phyloP scores from a whole-genome alignment of 2,797 vertebrate species.

The Neosilurus mollespiculum region DNA sequence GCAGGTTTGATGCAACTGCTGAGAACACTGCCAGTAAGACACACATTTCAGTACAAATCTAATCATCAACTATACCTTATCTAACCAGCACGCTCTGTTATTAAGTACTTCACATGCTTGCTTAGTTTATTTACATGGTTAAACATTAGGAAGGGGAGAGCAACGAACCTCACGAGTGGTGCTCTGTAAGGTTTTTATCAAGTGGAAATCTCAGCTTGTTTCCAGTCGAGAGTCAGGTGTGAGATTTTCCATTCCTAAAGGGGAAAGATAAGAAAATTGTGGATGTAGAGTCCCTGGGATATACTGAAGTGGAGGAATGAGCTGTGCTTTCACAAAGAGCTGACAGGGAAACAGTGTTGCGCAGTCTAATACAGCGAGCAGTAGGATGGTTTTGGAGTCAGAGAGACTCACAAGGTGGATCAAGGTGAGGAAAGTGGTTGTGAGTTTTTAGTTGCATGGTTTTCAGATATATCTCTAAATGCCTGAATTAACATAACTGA shows the following conservation, averaged over 20 bases:
- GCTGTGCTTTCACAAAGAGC: neutral
- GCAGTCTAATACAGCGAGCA: constrained; percentile 6
- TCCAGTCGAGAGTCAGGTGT: constrained; percentile 12
- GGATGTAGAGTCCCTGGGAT: neutral
- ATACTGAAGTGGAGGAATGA: neutral
- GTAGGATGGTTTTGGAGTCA: constrained; percentile 1
- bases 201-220: constrained; percentile 29
- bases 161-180: neutral
- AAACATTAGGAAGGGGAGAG: constrained; percentile 50
- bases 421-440: constrained; percentile 9
- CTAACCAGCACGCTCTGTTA: neutral
- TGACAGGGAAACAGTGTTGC: neutral
- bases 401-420: neutral
- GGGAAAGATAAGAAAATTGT: neutral
- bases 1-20: neutral
- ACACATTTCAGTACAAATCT: neutral
- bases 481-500: neutral
- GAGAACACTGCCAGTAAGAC: neutral
- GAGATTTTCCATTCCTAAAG: constrained; percentile 13
- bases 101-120: neutral
- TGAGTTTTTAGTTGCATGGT: neutral
- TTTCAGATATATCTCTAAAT: neutral
- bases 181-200: constrained; percentile 6
- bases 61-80: neutral
- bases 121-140: constrained; percentile 36